Evolutionary conservation across 2,888 invertebrate genomes (phyloP), one percentile per base, ranked within the genome.

Genomic region (Lathronympha strigana): DNA sequence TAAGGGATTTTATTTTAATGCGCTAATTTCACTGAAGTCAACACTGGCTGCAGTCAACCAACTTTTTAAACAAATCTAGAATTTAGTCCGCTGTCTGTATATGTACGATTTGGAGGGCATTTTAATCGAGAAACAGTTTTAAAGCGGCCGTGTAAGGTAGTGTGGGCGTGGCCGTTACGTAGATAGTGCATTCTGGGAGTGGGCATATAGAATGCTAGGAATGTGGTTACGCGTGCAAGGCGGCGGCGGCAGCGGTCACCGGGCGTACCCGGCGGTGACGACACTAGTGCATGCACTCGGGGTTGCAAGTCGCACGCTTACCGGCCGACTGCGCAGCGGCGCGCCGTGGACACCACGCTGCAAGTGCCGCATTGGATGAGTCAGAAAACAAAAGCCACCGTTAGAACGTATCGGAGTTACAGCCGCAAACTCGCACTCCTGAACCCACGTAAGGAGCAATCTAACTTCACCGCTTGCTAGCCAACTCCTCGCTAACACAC

Each of bases 401-500:
- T 86, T 86, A 86, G 83, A 84, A 82, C 73, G 78, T 73, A 75
- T 75, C 74, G 72, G 67, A 72, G 78, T 72, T 70, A 72, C 76
- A 72, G 72, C 66, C 64, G 63, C 70, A 61, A n/a, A 58, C 68
- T 71, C 68, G 71, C 69, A 69, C 75, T 64, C 58, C 68, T 67
- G 40, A 31, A 43, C 36, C 38, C 66, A 70, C 43, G 57, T 72
- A 76, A 77, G 76, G 70, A 76, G 77, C 75, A 72, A 78, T 74
- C 73, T 73, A 79, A 82, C 72, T 78, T 80, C 74, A 73, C 76
- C 76, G 80, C 86, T 84, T 81, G 86, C 86, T 88, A 90, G 87
- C 87, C 85, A 84, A 88, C 87, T 88, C 87, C 87, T 84, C 83
- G 82, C 82, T 81, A 80, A 82, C 86, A 90, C 81, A 88, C 88